Conservation (phyloP, 1,140 invertebrate species). For the Limonius californicus region DNA sequence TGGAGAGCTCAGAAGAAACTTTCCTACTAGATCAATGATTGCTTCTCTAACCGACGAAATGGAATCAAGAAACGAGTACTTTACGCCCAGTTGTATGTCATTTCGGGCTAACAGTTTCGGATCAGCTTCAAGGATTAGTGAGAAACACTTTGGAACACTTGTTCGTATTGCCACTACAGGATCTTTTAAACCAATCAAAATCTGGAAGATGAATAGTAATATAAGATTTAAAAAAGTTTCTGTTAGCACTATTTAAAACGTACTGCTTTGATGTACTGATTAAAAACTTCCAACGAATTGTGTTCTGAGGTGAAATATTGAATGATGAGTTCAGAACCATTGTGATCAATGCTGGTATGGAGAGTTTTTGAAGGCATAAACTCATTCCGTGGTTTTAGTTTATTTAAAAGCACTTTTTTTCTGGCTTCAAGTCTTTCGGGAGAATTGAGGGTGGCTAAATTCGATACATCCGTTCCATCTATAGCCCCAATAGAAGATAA, state of each 20-base stretch:
- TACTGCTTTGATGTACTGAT: too few species aligned
- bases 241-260: too few species aligned
- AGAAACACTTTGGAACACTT: conserved; percentile 98
- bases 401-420: too few species aligned
- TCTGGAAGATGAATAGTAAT: too few species aligned
- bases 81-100: conserved; percentile 95
- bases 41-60: conserved; percentile 98
- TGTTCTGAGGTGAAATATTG: conserved; percentile 91
- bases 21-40: conserved; percentile 96
- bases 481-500: too few species aligned
- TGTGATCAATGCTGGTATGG: conserved; percentile 51
- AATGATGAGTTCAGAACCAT: conserved; percentile 88
- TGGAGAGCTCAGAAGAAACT: conserved; percentile 93
- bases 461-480: too few species aligned
- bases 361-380: too few species aligned
- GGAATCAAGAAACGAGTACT: conserved; percentile 91
- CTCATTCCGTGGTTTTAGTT: too few species aligned
- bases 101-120: conserved; percentile 83
- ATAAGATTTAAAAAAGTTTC: conserved; percentile 94
- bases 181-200: conserved; percentile 62
- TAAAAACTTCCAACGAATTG: too few species aligned
- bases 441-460: too few species aligned
- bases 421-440: too few species aligned
- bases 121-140: conserved; percentile 97
- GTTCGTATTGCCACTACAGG: conserved; percentile 94